These are phyloP conservation scores for Rhinoraja longicauda DNA, from an alignment of 2,797 vertebrate species.

Conservation along the genomic window DNA sequence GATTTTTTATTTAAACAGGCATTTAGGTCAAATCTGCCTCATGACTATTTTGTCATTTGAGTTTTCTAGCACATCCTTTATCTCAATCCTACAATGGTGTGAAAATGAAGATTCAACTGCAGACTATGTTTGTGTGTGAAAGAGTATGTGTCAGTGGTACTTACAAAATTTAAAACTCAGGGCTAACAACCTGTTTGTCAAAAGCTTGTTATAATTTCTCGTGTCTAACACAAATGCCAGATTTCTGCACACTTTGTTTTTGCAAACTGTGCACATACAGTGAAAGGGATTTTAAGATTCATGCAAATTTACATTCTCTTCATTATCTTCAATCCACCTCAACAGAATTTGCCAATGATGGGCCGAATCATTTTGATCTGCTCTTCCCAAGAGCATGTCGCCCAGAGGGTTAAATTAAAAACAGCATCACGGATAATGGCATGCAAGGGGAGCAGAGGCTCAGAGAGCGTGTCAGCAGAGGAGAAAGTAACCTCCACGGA, in stretches of 20 bases:
- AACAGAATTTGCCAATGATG: background rate
- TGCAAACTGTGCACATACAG: background rate
- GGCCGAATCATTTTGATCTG: background rate
- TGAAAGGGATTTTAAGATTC: background rate
- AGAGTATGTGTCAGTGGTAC: background rate
- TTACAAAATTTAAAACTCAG: background rate
- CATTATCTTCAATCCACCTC: background rate
- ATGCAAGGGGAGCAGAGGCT: background rate
- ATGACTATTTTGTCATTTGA: background rate
- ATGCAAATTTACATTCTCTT: too few relatives aligned
- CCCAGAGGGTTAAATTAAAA: slow-evolving; percentile 15
- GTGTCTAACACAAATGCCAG: background rate
- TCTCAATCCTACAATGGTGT: background rate
- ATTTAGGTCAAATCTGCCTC: background rate
- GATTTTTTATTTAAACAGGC: background rate
- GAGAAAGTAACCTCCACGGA: slow-evolving; percentile 71
- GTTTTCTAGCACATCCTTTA: background rate
- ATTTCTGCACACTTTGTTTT: background rate
- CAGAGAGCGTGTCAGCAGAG: background rate
- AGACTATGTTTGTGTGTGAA: background rate
- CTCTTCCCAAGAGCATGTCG: background rate
- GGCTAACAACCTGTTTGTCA: background rate
- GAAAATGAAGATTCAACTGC: background rate
- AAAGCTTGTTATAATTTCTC: background rate
- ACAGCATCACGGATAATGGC: background rate